Evolutionary conservation across 37 sponge, comb jelly and placozoan species (phyloP).

Genomic region (Aplysina aerophoba): DNA sequence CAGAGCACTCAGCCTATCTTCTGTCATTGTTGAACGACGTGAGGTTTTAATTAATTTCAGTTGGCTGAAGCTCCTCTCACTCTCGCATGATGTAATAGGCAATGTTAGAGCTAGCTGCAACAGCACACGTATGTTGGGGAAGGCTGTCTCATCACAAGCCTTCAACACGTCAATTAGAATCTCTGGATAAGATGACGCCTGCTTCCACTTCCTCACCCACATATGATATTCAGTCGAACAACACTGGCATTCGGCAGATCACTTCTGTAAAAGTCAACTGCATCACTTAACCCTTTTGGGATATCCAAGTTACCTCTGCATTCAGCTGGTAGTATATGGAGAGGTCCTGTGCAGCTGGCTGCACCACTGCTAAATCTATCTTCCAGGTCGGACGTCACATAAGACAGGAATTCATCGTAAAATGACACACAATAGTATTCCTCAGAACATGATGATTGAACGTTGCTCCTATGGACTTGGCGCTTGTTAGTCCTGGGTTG

Average conservation of each 20-base stretch:
- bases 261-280: slow-evolving; percentile 29
- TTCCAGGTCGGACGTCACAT: slow-evolving; percentile 39
- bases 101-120: slow-evolving; percentile 18
- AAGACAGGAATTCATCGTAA: slow-evolving; percentile 44
- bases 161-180: slow-evolving; percentile 16
- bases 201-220: slow-evolving; percentile 53
- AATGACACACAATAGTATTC: slow-evolving; percentile 50
- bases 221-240: slow-evolving; percentile 42
- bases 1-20: slow-evolving; percentile 48
- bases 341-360: slow-evolving; percentile 24
- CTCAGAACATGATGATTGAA: slow-evolving; percentile 19
- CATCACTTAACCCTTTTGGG: slow-evolving; percentile 20
- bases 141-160: slow-evolving; percentile 36
- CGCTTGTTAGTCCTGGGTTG: slow-evolving; percentile 13
- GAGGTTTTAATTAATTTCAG: slow-evolving; percentile 39
- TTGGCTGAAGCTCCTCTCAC: slow-evolving; percentile 41
- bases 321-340: slow-evolving; percentile 47
- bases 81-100: slow-evolving; percentile 32
- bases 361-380: slow-evolving; percentile 41
- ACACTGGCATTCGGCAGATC: slow-evolving; percentile 8
- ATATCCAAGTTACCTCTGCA: slow-evolving; percentile 18
- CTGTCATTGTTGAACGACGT: slow-evolving; percentile 47
- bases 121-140: slow-evolving; percentile 31
- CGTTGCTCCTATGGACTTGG: slow-evolving; percentile 47
- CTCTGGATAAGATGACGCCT: slow-evolving; percentile 7